Evolutionary conservation across 2,113 vertebrate species (phyloP).

Genomic region (Clarias macrocephalus): DNA sequence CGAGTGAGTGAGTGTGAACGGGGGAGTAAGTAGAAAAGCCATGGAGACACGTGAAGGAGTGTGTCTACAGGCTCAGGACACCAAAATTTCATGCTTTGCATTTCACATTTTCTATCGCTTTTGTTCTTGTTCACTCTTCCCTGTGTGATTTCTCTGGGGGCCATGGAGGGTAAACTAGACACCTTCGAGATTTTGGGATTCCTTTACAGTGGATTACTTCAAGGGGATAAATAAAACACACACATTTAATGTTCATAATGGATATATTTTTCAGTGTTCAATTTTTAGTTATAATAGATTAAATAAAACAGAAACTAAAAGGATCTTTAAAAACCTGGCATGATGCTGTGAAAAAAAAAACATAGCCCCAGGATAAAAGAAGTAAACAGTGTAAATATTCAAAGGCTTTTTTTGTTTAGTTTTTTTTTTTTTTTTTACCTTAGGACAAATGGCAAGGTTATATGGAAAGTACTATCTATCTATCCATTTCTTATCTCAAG

Average conservation of each 20-base stretch:
- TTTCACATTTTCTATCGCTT: conserved; percentile 11
- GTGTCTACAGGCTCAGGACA: conserved; percentile 17
- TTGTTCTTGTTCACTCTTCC: conserved; percentile 15
- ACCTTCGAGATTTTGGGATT: background rate
- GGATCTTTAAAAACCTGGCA: conserved; percentile 19
- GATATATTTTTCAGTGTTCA: background rate
- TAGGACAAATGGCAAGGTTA: conserved; percentile 55
- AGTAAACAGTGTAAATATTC: conserved; percentile 53
- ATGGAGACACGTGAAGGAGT: conserved; percentile 39
- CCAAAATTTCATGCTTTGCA: conserved; percentile 18
- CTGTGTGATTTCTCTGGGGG: conserved; percentile 14
- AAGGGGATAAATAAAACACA: background rate
- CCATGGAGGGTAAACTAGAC: background rate
- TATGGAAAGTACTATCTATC: conserved; percentile 52
- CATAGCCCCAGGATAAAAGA: conserved; percentile 36
- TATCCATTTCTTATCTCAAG: conserved; percentile 44
- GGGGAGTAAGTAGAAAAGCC: conserved; percentile 39
- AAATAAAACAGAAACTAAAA: conserved; percentile 8
- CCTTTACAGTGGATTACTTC: background rate
- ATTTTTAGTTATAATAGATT: background rate
- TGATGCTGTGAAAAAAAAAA: conserved; percentile 12
- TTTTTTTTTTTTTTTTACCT: conserved; percentile 34
- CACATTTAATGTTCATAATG: background rate
- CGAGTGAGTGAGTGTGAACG: conserved; percentile 37
- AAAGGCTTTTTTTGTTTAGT: conserved; percentile 35